These are phyloP conservation scores for Sylvilagus bachmani DNA, from an alignment of 2,113 vertebrate genomes.

Conservation along the genomic window DNA sequence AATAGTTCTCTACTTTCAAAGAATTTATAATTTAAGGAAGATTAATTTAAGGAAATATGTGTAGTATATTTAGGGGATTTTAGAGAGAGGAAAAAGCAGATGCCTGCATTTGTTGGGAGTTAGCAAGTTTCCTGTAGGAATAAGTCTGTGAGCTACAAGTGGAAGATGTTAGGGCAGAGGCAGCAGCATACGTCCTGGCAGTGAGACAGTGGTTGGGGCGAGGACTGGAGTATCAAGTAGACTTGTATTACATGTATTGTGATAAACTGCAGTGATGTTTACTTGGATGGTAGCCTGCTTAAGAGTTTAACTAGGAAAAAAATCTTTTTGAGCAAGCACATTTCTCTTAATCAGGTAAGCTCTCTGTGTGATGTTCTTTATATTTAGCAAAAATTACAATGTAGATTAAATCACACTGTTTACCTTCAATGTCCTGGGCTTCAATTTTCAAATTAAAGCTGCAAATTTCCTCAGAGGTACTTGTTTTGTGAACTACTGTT, in stretches of 20 bases:
- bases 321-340: background rate
- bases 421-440: constrained; percentile 84
- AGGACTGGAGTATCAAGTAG: background rate
- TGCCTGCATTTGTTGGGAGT: background rate
- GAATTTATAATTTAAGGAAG: background rate
- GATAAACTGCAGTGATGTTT: background rate
- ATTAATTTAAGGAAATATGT: background rate
- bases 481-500: constrained; percentile 92
- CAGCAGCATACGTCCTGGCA: background rate
- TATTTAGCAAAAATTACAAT: constrained; percentile 27
- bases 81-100: background rate
- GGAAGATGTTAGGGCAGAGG: background rate
- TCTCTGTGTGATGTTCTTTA: background rate
- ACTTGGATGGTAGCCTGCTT: background rate
- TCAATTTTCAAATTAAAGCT: constrained; percentile 91
- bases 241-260: background rate
- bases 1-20: constrained; percentile 14
- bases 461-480: constrained; percentile 88
- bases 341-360: background rate
- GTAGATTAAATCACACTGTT: constrained; percentile 39
- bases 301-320: constrained; percentile 27
- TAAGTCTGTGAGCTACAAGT: background rate
- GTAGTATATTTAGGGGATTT: background rate
- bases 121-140: background rate
- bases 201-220: background rate